These are phyloP conservation scores for Apis mellifera DNA, from an alignment of 1,140 invertebrate species.

Conservation along the genomic window DNA sequence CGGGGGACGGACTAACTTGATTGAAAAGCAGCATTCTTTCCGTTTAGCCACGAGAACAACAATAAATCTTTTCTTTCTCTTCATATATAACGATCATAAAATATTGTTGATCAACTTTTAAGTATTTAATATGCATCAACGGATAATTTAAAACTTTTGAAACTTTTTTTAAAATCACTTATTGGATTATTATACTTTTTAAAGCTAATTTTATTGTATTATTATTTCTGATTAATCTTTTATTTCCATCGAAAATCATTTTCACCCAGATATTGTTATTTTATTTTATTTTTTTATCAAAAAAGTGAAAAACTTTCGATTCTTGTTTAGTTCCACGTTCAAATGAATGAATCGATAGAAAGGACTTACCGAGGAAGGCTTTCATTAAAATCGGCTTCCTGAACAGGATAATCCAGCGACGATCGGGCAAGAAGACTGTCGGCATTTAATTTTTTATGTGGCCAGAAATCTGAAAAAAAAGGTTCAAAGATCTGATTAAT, in stretches of 20 bases:
- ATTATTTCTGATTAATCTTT: not conserved
- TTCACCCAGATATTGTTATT: not conserved
- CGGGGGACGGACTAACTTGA: not conserved
- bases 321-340: not conserved
- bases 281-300: too few relatives aligned
- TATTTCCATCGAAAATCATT: not conserved
- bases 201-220: not conserved
- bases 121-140: too few relatives aligned
- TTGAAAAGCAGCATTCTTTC: too few relatives aligned
- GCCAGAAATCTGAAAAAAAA: constrained; percentile 40
- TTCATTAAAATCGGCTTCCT: constrained; percentile 55
- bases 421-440: constrained; percentile 15
- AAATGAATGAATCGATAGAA: constrained; percentile 23
- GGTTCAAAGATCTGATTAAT: constrained; percentile 35
- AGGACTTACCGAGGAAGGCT: constrained; percentile 55
- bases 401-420: constrained; percentile 50
- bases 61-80: not conserved
- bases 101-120: not conserved
- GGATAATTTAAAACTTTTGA: too few relatives aligned
- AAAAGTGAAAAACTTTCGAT: not conserved
- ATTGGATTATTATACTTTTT: too few relatives aligned
- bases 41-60: not conserved
- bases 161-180: too few relatives aligned
- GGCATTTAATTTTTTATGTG: constrained; percentile 39
- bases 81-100: not conserved